phyloP scores from a whole-genome alignment of 2,888 invertebrate species.

The Xanthostigma xanthostigma region DNA sequence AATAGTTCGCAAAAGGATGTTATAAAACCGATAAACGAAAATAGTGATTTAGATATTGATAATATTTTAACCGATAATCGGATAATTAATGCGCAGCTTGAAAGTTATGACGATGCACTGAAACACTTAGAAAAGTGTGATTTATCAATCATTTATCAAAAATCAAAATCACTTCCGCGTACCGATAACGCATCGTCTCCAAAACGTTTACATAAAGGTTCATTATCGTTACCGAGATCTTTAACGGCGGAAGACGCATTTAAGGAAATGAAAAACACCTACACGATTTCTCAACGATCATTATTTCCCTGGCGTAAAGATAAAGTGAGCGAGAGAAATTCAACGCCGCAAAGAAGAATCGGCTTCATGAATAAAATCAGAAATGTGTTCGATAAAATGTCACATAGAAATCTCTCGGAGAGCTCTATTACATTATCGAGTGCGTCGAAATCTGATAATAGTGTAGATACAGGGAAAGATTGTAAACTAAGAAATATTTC shows the following conservation, averaged over 20 bases:
- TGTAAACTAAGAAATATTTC: too few relatives aligned
- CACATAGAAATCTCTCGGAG: too few relatives aligned
- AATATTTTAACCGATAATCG: background rate
- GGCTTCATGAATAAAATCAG: slow-evolving; percentile 1
- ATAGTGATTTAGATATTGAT: slow-evolving; percentile 1
- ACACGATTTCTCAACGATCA: background rate
- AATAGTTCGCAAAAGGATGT: background rate
- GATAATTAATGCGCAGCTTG: slow-evolving; percentile 1
- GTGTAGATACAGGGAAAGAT: too few relatives aligned
- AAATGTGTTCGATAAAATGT: slow-evolving; percentile 1
- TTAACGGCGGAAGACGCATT: slow-evolving; percentile 1
- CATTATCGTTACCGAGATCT: slow-evolving; percentile 2
- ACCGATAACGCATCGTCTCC: background rate
- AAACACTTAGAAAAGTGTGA: slow-evolving; percentile 6
- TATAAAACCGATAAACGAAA: background rate
- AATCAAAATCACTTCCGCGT: slow-evolving; percentile 3
- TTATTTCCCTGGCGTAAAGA: background rate
- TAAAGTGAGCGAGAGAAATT: background rate
- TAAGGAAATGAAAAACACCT: background rate
- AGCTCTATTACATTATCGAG: too few relatives aligned
- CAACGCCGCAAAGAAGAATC: background rate
- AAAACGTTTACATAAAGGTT: background rate
- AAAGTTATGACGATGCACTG: slow-evolving; percentile 5
- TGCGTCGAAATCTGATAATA: too few relatives aligned
- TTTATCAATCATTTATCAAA: slow-evolving; percentile 1